A percentile compares a stretch with the other conserved stretches of the same genome.
These are phyloP conservation scores for Brachyalestes nurse DNA, from an alignment of 2,797 vertebrate genomes.

Conservation along the genomic window DNA sequence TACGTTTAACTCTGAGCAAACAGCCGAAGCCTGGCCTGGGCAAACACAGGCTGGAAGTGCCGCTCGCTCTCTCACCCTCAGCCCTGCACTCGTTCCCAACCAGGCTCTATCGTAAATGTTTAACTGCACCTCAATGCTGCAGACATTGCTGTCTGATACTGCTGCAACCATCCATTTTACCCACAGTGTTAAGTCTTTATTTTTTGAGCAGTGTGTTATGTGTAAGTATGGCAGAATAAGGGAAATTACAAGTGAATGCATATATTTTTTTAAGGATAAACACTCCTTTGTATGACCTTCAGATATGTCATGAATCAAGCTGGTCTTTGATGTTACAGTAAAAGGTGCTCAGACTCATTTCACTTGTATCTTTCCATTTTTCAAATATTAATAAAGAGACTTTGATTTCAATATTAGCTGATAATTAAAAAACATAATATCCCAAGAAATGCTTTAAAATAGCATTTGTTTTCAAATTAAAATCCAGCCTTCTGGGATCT, in stretches of 20 bases:
- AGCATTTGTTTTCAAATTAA: too few species aligned
- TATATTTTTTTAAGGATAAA: neutral
- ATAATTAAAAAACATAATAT: neutral
- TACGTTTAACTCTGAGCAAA: slow-evolving; percentile 89
- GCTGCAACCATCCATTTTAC: slow-evolving; percentile 51
- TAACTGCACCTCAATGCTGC: slow-evolving; percentile 76
- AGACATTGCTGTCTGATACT: slow-evolving; percentile 65
- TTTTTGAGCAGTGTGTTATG: slow-evolving; percentile 2
- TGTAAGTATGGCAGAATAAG: slow-evolving; percentile 6
- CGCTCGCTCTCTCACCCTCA: slow-evolving; percentile 75
- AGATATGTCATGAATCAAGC: neutral
- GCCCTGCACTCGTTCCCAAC: slow-evolving; percentile 80
- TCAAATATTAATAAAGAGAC: slow-evolving; percentile 4
- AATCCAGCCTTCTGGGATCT: too few species aligned
- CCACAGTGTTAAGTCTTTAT: slow-evolving; percentile 25
- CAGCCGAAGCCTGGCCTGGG: slow-evolving; percentile 86
- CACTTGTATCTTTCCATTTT: neutral
- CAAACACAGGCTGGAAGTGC: slow-evolving; percentile 91
- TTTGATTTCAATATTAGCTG: neutral
- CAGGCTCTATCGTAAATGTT: slow-evolving; percentile 88
- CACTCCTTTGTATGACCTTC: neutral
- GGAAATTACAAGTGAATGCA: slow-evolving; percentile 9
- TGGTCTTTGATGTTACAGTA: slow-evolving; percentile 7
- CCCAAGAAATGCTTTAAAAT: too few species aligned
- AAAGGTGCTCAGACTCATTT: slow-evolving; percentile 4